Percentiles rank a stretch among this genome's conserved stretches.
phyloP scores from a whole-genome alignment of 2,797 vertebrate species.

The Pangasius krempfi region DNA sequence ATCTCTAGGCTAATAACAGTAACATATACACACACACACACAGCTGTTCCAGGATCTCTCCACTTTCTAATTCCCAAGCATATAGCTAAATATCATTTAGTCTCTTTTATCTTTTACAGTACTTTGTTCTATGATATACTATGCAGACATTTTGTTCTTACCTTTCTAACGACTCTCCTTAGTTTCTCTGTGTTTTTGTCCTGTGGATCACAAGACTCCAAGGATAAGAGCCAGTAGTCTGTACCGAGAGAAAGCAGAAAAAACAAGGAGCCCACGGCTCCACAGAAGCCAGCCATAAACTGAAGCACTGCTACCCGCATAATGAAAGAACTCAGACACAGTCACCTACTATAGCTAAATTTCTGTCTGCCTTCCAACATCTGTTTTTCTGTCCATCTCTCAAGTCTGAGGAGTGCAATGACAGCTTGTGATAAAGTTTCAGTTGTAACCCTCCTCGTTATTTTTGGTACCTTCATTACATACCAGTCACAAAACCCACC shows the following conservation, averaged over 20 bases:
- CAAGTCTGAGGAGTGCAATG: constrained; percentile 1
- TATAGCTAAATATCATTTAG: not conserved
- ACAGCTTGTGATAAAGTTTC: not conserved
- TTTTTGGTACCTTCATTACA: constrained; percentile 24
- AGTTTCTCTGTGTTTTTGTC: constrained; percentile 8
- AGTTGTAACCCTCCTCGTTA: not conserved
- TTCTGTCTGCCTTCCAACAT: not conserved
- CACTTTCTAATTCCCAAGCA: not conserved
- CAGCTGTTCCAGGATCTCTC: not conserved
- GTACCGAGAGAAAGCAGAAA: constrained; percentile 85
- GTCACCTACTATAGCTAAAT: not conserved
- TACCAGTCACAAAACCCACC: not conserved
- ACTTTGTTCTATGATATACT: not conserved
- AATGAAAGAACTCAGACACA: constrained; percentile 25
- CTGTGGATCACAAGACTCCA: constrained; percentile 73
- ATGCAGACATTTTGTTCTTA: constrained; percentile 20
- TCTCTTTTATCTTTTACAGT: not conserved
- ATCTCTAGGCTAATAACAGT: not conserved
- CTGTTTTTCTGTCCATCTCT: constrained; percentile 14
- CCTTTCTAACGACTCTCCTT: constrained; percentile 28
- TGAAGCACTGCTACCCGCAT: constrained; percentile 78
- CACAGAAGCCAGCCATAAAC: constrained; percentile 84
- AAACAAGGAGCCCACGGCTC: constrained; percentile 78
- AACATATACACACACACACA: not conserved
- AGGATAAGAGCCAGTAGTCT: constrained; percentile 90